Evolutionary conservation across 2,797 vertebrate genomes (phyloP).

Genomic region (Tapera naevia): DNA sequence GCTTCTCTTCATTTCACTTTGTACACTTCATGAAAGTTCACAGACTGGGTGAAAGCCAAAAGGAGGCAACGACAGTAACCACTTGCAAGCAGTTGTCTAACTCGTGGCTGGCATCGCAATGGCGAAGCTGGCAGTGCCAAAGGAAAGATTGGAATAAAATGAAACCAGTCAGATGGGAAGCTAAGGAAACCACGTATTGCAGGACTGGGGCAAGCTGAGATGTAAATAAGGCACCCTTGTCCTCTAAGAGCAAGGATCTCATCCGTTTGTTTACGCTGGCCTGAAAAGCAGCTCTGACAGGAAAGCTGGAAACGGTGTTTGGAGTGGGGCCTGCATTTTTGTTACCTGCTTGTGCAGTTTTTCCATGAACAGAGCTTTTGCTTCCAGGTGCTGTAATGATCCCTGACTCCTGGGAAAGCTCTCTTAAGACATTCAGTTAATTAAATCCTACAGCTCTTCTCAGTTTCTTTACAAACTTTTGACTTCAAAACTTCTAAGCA

Average conservation of each 20-base stretch:
- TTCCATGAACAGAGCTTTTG: not conserved
- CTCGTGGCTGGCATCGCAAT: not conserved
- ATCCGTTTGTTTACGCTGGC: not conserved
- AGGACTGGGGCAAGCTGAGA: not conserved
- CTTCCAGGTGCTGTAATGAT: not conserved
- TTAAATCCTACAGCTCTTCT: not conserved
- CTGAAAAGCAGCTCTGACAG: not conserved
- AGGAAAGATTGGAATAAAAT: not conserved
- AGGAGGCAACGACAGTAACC: accelerated
- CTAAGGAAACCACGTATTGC: not conserved
- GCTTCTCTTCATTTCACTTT: not conserved
- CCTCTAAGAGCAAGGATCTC: not conserved
- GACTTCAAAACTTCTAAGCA: not conserved
- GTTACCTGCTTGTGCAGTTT: not conserved
- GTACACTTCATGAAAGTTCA: not conserved
- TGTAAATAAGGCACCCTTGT: not conserved
- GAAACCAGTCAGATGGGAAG: not conserved
- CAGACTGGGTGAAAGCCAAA: not conserved
- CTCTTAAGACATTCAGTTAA: not conserved
- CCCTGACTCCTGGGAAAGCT: not conserved
- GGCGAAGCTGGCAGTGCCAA: not conserved
- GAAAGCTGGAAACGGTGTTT: not conserved
- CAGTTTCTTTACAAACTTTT: not conserved
- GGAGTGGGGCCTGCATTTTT: not conserved
- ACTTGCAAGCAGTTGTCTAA: not conserved